Evolutionary conservation across 2,113 vertebrate species (phyloP), one percentile per base, ranked within the genome.

Genomic region (Verasper variegatus): DNA sequence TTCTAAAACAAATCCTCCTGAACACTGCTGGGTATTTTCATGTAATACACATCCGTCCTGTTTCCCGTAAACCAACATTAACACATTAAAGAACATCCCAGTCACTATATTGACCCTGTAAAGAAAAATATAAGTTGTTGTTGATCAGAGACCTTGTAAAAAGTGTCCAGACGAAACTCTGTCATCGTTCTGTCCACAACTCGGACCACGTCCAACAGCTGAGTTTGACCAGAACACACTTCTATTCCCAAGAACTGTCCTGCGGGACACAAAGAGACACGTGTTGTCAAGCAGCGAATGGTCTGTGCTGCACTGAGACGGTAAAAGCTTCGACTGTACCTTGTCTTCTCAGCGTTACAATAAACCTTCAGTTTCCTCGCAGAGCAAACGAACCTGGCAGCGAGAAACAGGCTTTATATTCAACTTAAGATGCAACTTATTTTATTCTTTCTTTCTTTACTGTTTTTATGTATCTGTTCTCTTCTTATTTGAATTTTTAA

Each of bases 241-340:
- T 97, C 97, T 69, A 98, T 92, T 5, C 97, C 97, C 55, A 99
- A 68, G 74, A 99, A 99, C 0, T n/a, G 97, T 99, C 91, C 97
- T 99, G 76, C 8, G 68, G 69, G 35, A 71, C 62, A 79, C 51
- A 75, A 26, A 60, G 3, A 40, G 1, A 49, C 17, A 24, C 24
- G 24, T 42, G 40, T 12, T 3, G 47, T 51, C 47, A 51, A 42
- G 0, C 47, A 18, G 17, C 2, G 2, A 37, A n/a, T 5, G 5
- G 35, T 26, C 9, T n/a, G 57, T 21, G 7, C 14, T 4, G 18
- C 24, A 8, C 5, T 6, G 49, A 69, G 11, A 42, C 8, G 20
- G 8, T 12, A 31, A 20, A 27, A 24, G 2, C 7, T 5, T 59
- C 13, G 35, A 74, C 51, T 51, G 52, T 89, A 98, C 98, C 97